Percentiles rank a stretch among this genome's conserved stretches.
These are phyloP conservation scores for Cantharis nigra DNA, from an alignment of 2,888 invertebrate species.

Conservation along the genomic window DNA sequence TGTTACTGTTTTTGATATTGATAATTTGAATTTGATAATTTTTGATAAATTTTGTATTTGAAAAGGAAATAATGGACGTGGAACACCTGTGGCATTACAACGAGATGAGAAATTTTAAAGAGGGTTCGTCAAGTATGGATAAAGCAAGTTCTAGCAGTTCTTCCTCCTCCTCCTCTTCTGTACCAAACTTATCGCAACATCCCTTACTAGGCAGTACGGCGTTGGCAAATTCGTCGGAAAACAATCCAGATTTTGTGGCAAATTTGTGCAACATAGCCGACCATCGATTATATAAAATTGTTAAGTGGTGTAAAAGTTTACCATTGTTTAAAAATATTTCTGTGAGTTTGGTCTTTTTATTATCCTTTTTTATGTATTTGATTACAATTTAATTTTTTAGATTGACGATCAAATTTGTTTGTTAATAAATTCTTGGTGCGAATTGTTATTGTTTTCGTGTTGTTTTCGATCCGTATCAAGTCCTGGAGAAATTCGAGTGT, in stretches of 20 bases:
- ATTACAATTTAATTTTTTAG: conserved; percentile 58
- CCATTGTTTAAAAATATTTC: conserved; percentile 96
- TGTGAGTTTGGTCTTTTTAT: conserved; percentile 59
- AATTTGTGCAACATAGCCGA: conserved; percentile 94
- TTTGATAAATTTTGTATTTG: conserved; percentile 33
- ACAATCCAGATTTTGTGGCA: conserved; percentile 83
- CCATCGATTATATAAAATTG: conserved; percentile 93
- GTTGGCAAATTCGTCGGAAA: conserved; percentile 59
- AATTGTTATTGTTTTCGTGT: conserved; percentile 87
- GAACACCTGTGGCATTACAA: conserved; percentile 95
- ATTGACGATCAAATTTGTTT: conserved; percentile 98
- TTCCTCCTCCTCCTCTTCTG: conserved; percentile 39
- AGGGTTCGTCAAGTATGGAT: conserved; percentile 45
- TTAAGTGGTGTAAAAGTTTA: conserved; percentile 97
- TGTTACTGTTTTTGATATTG: too few species aligned
- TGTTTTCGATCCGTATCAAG: conserved; percentile 92
- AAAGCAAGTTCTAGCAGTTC: conserved; percentile 48
- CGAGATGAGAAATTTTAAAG: conserved; percentile 70
- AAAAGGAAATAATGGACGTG: conserved; percentile 92
- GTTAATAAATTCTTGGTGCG: conserved; percentile 97
- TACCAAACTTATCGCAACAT: conserved; percentile 58
- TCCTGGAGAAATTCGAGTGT: conserved; percentile 81
- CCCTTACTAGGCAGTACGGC: conserved; percentile 63
- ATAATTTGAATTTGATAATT: background rate
- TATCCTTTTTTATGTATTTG: background rate